Percentiles rank a stretch among this genome's conserved stretches.
phyloP scores from a whole-genome alignment of 92 coral and sea anemone species.

The Paramuricea clavata region DNA sequence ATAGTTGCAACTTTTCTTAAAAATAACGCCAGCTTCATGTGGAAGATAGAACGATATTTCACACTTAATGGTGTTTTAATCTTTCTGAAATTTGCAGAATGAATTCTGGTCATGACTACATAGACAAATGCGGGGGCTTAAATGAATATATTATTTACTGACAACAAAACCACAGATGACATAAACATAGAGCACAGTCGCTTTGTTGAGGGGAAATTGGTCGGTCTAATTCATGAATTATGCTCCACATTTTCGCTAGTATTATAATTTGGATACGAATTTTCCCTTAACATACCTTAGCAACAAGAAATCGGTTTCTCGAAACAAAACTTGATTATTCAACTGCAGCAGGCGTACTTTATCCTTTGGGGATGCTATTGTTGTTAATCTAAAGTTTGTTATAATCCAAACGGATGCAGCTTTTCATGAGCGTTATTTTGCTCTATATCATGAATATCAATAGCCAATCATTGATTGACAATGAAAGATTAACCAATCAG shows the following conservation, averaged over 20 bases:
- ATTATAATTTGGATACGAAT: neutral
- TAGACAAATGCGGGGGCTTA: neutral
- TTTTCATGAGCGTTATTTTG: conserved; percentile 10
- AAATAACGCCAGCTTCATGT: too few relatives aligned
- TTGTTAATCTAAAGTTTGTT: neutral
- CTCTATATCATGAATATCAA: neutral
- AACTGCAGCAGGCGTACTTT: neutral
- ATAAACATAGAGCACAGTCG: neutral
- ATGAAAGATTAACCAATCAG: conserved; percentile 10
- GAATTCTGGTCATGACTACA: neutral
- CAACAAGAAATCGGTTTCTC: neutral
- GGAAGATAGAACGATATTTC: too few relatives aligned
- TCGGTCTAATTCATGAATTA: neutral
- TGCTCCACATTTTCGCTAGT: neutral
- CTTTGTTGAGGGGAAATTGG: neutral
- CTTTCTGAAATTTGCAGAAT: neutral
- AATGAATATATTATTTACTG: neutral
- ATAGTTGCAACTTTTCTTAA: too few relatives aligned
- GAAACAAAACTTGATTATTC: neutral
- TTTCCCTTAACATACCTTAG: neutral
- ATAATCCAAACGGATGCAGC: neutral
- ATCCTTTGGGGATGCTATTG: neutral
- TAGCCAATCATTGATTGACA: conserved; percentile 7
- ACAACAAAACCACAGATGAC: neutral
- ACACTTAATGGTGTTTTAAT: too few relatives aligned